Evolutionary conservation across 1,140 invertebrate genomes (phyloP).

Genomic region (Orius laevigatus): DNA sequence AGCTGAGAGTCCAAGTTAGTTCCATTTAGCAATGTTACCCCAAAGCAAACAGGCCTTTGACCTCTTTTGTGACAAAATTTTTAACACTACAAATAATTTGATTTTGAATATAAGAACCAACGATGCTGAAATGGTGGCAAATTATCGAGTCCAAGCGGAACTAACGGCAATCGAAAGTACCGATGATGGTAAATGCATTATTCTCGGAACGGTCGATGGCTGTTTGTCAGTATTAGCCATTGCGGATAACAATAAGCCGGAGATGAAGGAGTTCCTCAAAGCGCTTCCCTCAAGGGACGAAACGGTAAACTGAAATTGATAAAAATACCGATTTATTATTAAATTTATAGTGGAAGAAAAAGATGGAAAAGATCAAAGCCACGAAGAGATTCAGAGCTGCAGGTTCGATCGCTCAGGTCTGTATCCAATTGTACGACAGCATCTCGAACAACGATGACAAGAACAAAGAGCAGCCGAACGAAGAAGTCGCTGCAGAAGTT

Average conservation of each 20-base stretch:
- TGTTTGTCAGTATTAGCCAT: constrained; percentile 84
- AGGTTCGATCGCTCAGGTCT: constrained; percentile 32
- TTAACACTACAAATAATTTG: background rate
- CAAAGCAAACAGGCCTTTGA: too few relatives aligned
- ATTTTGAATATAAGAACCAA: constrained; percentile 38
- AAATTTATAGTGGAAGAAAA: constrained; percentile 45
- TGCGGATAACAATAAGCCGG: constrained; percentile 53
- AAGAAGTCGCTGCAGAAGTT: too few relatives aligned
- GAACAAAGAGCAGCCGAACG: background rate
- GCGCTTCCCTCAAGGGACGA: constrained; percentile 54
- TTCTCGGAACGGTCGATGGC: constrained; percentile 83
- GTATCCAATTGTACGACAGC: constrained; percentile 19
- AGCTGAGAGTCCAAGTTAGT: too few relatives aligned
- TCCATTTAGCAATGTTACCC: too few relatives aligned
- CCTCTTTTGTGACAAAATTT: background rate
- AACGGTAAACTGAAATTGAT: constrained; percentile 29
- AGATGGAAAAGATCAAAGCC: constrained; percentile 44
- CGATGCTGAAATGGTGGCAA: constrained; percentile 80
- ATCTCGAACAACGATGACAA: constrained; percentile 8
- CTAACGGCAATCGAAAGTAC: constrained; percentile 71
- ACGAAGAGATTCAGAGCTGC: constrained; percentile 50
- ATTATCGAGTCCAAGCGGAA: constrained; percentile 84
- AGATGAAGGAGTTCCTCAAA: constrained; percentile 46
- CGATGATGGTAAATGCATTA: constrained; percentile 61
- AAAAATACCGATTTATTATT: background rate